phyloP scores from a whole-genome alignment of 2,113 vertebrate genomes.

The Dipodomys ordii region DNA sequence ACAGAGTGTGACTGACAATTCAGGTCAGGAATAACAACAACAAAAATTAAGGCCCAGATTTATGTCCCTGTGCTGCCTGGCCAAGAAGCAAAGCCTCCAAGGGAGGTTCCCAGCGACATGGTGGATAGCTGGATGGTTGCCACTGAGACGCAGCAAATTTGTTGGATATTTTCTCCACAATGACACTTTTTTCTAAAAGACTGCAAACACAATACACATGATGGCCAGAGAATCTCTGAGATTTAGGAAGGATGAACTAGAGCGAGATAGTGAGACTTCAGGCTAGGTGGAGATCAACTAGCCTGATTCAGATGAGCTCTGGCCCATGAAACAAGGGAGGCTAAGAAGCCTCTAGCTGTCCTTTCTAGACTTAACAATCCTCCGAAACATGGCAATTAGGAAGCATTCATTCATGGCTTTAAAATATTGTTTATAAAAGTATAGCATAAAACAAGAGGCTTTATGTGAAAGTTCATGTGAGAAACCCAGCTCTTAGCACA shows the following conservation, averaged over 20 bases:
- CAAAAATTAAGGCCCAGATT: constrained; percentile 9
- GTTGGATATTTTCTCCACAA: constrained; percentile 43
- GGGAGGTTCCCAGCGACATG: background rate
- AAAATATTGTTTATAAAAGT: constrained; percentile 47
- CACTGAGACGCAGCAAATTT: background rate
- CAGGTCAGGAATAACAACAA: constrained; percentile 37
- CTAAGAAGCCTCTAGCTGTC: constrained; percentile 29
- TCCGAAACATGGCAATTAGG: constrained; percentile 32
- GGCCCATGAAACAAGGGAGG: background rate
- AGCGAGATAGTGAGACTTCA: background rate
- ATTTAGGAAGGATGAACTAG: background rate
- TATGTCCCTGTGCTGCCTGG: background rate
- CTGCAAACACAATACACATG: background rate
- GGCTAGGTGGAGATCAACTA: background rate
- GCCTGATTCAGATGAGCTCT: background rate
- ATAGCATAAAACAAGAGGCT: constrained; percentile 50
- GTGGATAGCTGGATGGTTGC: rapidly evolving
- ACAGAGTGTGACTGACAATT: constrained; percentile 48
- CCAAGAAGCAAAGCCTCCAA: background rate
- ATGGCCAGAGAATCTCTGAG: background rate
- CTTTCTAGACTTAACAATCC: constrained; percentile 25
- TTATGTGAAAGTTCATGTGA: constrained; percentile 61
- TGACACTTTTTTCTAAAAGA: background rate
- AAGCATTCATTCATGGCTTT: constrained; percentile 59
- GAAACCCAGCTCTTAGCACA: constrained; percentile 62